Percentiles rank a stretch among this genome's conserved stretches.
These are phyloP conservation scores for Cheiracanthium punctorium DNA, from an alignment of 2,888 invertebrate species.

Conservation along the genomic window DNA sequence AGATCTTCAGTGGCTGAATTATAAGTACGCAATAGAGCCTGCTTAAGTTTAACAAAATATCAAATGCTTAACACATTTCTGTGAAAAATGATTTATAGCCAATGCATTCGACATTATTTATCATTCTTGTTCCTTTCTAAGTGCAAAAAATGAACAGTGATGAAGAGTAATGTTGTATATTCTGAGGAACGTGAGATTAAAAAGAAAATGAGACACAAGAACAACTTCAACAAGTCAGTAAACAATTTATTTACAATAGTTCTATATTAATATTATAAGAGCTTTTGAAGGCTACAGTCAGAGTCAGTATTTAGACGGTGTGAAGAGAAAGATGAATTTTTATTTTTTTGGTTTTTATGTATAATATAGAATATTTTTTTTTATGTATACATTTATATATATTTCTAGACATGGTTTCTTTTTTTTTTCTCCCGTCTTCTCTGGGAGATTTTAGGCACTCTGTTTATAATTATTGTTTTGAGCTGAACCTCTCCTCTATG, in stretches of 20 bases:
- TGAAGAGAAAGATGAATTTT: constrained; percentile 65
- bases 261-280: constrained; percentile 55
- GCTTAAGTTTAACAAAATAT: too few relatives aligned
- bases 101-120: too few relatives aligned
- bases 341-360: constrained; percentile 46
- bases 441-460: constrained; percentile 51
- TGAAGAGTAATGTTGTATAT: too few relatives aligned
- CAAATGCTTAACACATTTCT: too few relatives aligned
- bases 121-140: too few relatives aligned
- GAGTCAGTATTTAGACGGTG: constrained; percentile 46
- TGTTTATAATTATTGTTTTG: constrained; percentile 68
- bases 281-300: constrained; percentile 63
- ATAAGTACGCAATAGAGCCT: too few relatives aligned
- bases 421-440: background rate
- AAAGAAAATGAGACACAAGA: background rate
- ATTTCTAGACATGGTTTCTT: constrained; percentile 25
- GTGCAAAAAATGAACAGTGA: too few relatives aligned
- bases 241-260: constrained; percentile 70
- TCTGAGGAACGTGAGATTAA: too few relatives aligned
- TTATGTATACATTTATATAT: background rate
- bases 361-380: constrained; percentile 16
- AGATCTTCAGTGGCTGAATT: too few relatives aligned
- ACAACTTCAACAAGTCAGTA: constrained; percentile 65
- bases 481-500: constrained; percentile 40
- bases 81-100: too few relatives aligned